Evolutionary conservation across 2,888 invertebrate genomes (phyloP), one percentile per base, ranked within the genome.

Genomic region (Salticus scenicus): DNA sequence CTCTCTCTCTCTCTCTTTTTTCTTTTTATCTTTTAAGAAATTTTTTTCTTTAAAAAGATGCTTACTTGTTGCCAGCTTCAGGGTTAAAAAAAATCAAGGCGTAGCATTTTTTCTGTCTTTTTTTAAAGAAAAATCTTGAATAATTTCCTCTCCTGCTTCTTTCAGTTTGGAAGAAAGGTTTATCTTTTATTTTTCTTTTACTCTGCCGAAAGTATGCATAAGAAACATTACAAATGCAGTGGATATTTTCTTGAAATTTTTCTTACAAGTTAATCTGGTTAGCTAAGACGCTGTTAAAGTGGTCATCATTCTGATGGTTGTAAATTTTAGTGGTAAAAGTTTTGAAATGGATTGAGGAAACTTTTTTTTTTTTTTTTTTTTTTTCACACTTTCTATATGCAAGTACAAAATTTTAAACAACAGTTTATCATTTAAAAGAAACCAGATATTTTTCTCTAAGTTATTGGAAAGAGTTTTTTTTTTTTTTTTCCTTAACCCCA

Each of bases 21-120:
- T 27, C 10, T 30, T 30, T 75, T 64, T 70, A 64, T 31, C 28
- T 42, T 20, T 41, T 27, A 33, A 10, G 30, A n/a, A n/a, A 20
- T 57, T 63, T 63, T 30, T 51, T 33, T 33, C n/a, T 17, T 51
- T 28, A n/a, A n/a, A 77, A 37, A 28, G 28, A 63, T 75, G 67
- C 73, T 66, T 83, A 83, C 83, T 83, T 83, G 83, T 83, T 83
- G 83, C 83, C 83, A 83, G 83, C 77, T 77, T 66, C 77, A 37
- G 83, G 77, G 77, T 71, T 71, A 14, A 63, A 71, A 72, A 77
- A 82, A 77, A 41, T 67, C 31, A 30, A 28, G 79, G n/a, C 41
- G 73, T 17, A 82, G n/a, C n/a, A n/a, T n/a, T n/a, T n/a, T n/a
- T n/a, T n/a, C n/a, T n/a, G n/a, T n/a, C n/a, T n/a, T n/a, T 57